Evolutionary conservation across 2,888 invertebrate genomes (phyloP), one percentile per base, ranked within the genome.

Genomic region (Suillia variegata): DNA sequence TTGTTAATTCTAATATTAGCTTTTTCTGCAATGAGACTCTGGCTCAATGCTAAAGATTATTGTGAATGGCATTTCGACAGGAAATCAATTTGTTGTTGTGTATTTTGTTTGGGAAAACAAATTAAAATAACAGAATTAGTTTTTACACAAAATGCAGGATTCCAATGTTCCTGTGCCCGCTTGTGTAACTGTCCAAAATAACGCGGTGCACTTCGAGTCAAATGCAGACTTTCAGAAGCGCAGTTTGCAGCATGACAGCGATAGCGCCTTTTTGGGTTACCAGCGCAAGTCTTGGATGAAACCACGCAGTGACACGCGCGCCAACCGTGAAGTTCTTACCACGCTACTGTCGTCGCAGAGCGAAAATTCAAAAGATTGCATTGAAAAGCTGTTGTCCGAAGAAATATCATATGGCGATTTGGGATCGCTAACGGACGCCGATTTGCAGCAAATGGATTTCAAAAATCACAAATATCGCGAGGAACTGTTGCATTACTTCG

Each of bases 401-500:
- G 69, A 75, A 10, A 70, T 81, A 4, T 64, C 64, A n/a, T 78
- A 74, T 52, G 67, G 71, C 0, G 81, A 81, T 61, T 66, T 81
- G 58, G 69, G 70, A 0, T 76, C 79, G 0, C 62, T 81, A 2
- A 72, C 71, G 2, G 57, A 66, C 6, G 67, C 68, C 18, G 81
- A 81, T 57, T 62, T 81, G 2, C 56, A 73, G 31, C 17, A 76
- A 13, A 70, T 81, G 55, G 81, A 80, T 0, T 73, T 79, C 33
- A 64, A 58, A 1, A 49, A 68, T 5, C n/a, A 13, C 0, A 60
- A 66, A 1, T 71, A 77, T 15, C 73, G 76, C 18, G 56, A 61
- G 0, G 73, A 76, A 5, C 64, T 81, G 10, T 34, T 80, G 0
- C 59, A 66, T 0, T 69, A 75, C 50, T 79, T 81, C 38, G 59